phyloP scores from a whole-genome alignment of 2,797 vertebrate genomes.

The Cetoscarus ocellatus region DNA sequence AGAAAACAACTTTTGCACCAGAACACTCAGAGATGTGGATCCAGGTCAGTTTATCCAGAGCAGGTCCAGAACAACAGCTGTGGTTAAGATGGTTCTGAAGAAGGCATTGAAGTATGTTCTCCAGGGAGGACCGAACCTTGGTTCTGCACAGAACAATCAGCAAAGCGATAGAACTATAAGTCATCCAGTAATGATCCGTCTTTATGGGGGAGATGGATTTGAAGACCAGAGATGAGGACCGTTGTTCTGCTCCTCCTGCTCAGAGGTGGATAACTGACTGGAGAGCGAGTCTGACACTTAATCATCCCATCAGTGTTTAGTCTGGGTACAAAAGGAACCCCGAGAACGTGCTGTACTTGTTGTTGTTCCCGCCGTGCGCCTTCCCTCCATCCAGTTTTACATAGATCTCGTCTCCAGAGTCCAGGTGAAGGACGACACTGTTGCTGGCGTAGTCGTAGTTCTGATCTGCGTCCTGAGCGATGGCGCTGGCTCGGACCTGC shows the following conservation, averaged over 20 bases:
- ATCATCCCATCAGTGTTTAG: slow-evolving; percentile 67
- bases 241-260: not conserved
- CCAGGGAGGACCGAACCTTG: not conserved
- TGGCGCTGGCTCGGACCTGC: slow-evolving; percentile 95
- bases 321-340: slow-evolving; percentile 96
- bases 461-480: slow-evolving; percentile 96
- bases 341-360: slow-evolving; percentile 98
- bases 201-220: not conserved
- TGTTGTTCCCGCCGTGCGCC: slow-evolving; percentile 96
- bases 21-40: slow-evolving; percentile 7
- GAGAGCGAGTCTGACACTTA: not conserved
- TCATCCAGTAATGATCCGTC: not conserved
- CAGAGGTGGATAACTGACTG: no score
- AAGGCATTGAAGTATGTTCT: not conserved
- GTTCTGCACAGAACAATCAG: not conserved
- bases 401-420: slow-evolving; percentile 95
- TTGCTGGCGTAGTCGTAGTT: slow-evolving; percentile 98
- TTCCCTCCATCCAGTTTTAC: slow-evolving; percentile 96
- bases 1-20: slow-evolving; percentile 26
- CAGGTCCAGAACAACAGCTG: not conserved
- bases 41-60: not conserved
- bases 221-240: not conserved
- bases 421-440: slow-evolving; percentile 94
- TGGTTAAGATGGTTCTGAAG: not conserved
- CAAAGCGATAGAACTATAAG: not conserved